Percentiles rank a stretch among this genome's conserved stretches.
Conservation (phyloP, 2,888 invertebrate species). For the Tipula unca region DNA sequence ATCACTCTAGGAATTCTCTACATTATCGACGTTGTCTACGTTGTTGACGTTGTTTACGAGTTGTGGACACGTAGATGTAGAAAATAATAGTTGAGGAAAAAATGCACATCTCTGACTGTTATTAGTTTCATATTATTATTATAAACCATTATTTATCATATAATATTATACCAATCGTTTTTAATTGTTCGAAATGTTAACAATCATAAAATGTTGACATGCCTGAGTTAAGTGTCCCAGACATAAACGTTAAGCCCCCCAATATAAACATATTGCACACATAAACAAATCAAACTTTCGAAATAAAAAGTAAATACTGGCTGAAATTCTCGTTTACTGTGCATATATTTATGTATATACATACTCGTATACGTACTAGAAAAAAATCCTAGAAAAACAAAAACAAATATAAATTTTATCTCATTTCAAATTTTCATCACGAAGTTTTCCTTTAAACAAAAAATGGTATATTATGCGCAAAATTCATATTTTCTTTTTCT, state of each 20-base stretch:
- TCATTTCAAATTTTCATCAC: neutral
- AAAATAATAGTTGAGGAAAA: no score
- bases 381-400: neutral
- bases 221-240: no score
- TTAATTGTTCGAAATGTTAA: no score
- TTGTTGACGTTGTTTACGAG: no score
- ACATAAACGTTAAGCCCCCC: neutral
- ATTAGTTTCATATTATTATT: neutral
- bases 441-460: neutral
- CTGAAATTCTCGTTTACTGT: neutral
- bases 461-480: neutral
- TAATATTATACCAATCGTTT: no score
- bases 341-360: neutral
- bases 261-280: no score
- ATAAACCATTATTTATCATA: no score
- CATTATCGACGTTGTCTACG: no score
- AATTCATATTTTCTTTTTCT: neutral
- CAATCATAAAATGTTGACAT: no score
- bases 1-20: no score
- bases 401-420: neutral
- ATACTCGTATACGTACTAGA: neutral
- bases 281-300: neutral
- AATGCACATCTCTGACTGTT: no score
- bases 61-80: no score
- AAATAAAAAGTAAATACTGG: neutral